These are phyloP conservation scores for Sebastes minor DNA, from an alignment of 2,797 vertebrate genomes.

Conservation along the genomic window DNA sequence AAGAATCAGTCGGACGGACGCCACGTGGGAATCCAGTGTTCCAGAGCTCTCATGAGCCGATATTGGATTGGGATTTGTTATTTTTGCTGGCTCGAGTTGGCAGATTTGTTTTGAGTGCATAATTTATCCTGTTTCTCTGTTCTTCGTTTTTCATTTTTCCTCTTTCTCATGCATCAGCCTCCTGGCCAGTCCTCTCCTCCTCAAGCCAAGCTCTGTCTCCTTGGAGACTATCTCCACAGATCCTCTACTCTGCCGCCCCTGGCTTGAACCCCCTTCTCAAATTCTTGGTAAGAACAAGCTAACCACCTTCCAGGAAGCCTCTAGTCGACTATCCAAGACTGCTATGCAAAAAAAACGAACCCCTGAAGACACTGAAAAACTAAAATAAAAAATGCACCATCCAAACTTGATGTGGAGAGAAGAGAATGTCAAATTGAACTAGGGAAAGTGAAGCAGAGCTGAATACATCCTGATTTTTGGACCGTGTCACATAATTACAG, in stretches of 20 bases:
- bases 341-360: slow-evolving; percentile 26
- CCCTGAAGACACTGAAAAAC: slow-evolving; percentile 18
- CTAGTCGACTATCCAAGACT: slow-evolving; percentile 31
- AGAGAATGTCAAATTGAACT: slow-evolving; percentile 46
- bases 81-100: slow-evolving; percentile 53
- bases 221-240: slow-evolving; percentile 67
- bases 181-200: slow-evolving; percentile 67
- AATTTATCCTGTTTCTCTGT: slow-evolving; percentile 62
- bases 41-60: slow-evolving; percentile 45
- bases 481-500: slow-evolving; percentile 78
- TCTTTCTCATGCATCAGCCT: slow-evolving; percentile 58
- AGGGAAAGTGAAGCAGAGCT: slow-evolving; percentile 47
- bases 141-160: slow-evolving; percentile 35
- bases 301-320: slow-evolving; percentile 60
- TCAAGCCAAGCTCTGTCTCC: slow-evolving; percentile 70
- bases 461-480: slow-evolving; percentile 68
- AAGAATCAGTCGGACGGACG: slow-evolving; percentile 44
- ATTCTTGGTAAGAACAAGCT: slow-evolving; percentile 52
- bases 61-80: slow-evolving; percentile 52
- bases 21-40: slow-evolving; percentile 58
- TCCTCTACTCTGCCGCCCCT: slow-evolving; percentile 60
- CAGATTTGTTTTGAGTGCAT: slow-evolving; percentile 65
- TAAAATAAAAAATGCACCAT: background rate
- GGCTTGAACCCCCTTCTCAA: slow-evolving; percentile 47
- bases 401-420: slow-evolving; percentile 24